A percentile compares a stretch with the other conserved stretches of the same genome.
Evolutionary conservation across 2,113 vertebrate genomes (phyloP).

Genomic region (Marcusenius ussheri): DNA sequence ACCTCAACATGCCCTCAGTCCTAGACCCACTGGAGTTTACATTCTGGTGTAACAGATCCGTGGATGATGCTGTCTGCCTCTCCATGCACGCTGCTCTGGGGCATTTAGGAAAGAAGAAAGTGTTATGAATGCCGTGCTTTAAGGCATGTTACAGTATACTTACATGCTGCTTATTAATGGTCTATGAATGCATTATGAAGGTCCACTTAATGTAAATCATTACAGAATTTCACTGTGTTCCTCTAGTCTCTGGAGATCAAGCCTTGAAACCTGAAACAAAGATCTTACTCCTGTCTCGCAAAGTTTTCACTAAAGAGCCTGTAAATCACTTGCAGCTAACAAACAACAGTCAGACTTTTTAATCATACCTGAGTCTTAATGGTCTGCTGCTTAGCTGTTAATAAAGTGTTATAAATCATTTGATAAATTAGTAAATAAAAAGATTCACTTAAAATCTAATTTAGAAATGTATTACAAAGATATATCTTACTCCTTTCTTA

Average conservation of each 20-base stretch:
- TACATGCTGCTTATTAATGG: neutral
- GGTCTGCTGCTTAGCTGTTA: neutral
- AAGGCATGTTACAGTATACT: neutral
- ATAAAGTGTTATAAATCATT: neutral
- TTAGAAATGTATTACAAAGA: no score
- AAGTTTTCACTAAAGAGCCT: neutral
- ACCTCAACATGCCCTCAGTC: neutral
- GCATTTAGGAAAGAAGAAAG: neutral
- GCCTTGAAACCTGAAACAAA: neutral
- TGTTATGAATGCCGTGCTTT: neutral
- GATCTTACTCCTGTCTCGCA: no score
- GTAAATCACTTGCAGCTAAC: neutral
- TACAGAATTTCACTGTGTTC: neutral
- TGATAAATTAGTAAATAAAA: neutral
- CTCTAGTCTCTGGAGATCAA: neutral
- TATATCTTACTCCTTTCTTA: no score
- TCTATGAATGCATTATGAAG: neutral
- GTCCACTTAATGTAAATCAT: neutral
- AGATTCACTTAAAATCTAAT: no score
- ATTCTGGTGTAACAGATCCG: neutral
- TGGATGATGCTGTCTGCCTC: neutral
- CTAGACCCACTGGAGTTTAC: neutral
- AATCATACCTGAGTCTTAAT: neutral
- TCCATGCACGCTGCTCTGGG: neutral
- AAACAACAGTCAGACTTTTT: neutral